Evolutionary conservation across 2,797 vertebrate species (phyloP).

Genomic region (Heteromormyrus szaboi): DNA sequence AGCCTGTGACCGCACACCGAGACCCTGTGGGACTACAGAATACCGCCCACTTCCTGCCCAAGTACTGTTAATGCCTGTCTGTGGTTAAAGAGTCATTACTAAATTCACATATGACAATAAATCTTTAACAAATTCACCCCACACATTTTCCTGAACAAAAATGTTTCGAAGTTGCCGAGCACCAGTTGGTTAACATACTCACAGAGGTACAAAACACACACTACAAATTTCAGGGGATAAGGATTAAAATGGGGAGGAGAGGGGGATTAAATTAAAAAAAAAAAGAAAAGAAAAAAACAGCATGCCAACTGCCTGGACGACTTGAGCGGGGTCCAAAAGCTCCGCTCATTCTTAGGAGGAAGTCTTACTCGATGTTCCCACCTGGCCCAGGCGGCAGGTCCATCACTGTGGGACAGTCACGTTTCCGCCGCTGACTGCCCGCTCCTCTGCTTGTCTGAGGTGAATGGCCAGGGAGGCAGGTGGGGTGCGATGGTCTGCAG

Average conservation of each 20-base stretch:
- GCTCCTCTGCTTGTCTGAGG: not conserved
- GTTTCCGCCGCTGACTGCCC: not conserved
- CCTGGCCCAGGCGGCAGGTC: not conserved
- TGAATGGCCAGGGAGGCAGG: not conserved
- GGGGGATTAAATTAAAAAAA: not conserved
- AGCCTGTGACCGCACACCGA: constrained; percentile 31
- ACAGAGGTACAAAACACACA: constrained; percentile 10
- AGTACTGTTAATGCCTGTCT: constrained; percentile 17
- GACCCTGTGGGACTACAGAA: constrained; percentile 2
- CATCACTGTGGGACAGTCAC: not conserved
- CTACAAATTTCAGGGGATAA: not conserved
- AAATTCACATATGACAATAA: constrained; percentile 14
- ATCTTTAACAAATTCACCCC: not conserved
- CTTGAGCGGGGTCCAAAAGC: not conserved
- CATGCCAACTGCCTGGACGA: not conserved
- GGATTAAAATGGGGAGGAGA: not conserved
- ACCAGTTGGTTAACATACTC: constrained; percentile 5
- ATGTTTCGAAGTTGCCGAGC: not conserved
- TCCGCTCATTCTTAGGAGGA: not conserved
- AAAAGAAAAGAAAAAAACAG: not conserved
- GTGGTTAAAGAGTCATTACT: not conserved
- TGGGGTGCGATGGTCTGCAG: not conserved
- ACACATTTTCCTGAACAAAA: not conserved
- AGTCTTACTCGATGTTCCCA: not conserved
- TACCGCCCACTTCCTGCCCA: not conserved